phyloP scores from a whole-genome alignment of 2,113 vertebrate genomes.

The Scalopus aquaticus region DNA sequence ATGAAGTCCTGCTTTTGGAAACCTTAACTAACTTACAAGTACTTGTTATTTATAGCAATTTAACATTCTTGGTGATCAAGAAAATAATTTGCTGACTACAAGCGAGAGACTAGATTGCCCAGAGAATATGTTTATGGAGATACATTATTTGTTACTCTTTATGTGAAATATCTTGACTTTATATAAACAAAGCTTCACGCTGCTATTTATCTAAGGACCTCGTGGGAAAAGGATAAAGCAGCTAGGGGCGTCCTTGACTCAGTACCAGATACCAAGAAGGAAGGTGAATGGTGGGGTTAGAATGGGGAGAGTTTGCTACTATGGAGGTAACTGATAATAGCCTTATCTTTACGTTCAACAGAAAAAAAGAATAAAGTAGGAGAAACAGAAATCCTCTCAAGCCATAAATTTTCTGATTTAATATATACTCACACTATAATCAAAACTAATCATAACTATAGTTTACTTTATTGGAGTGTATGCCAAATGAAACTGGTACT shows the following conservation, averaged over 20 bases:
- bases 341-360: not conserved
- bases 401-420: not conserved
- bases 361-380: not conserved
- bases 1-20: not conserved
- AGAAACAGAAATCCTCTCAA: not conserved
- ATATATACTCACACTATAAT: not conserved
- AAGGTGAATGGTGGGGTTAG: not conserved
- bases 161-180: constrained; percentile 26
- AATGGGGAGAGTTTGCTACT: not conserved
- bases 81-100: not conserved
- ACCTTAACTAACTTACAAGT: not conserved
- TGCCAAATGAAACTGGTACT: not conserved
- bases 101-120: not conserved
- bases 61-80: not conserved
- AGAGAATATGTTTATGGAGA: not conserved
- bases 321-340: not conserved
- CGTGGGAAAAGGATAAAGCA: not conserved
- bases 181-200: not conserved
- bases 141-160: not conserved
- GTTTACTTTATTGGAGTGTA: not conserved
- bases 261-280: not conserved
- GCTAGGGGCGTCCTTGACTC: not conserved
- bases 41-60: not conserved
- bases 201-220: not conserved
- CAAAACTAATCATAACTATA: not conserved